Percentiles rank a stretch among this genome's conserved stretches.
Conservation (phyloP, 2,888 invertebrate species). For the Thecophora atra region DNA sequence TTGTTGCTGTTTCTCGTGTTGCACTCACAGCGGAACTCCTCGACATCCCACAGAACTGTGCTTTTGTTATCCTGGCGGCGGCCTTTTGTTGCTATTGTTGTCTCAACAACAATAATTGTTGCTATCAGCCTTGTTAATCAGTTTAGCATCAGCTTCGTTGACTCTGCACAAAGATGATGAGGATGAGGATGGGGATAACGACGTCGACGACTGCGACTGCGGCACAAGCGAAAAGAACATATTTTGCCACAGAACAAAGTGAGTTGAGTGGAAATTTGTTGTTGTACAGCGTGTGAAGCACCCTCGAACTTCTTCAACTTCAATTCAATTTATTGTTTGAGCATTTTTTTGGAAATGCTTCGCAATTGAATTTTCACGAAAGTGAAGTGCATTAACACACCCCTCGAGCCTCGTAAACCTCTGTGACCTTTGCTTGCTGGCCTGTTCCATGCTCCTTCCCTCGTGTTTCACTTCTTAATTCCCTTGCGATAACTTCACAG, state of each 20-base stretch:
- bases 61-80: constrained; percentile 1
- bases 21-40: neutral
- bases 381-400: constrained; percentile 35
- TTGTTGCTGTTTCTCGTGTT: neutral
- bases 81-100: constrained; percentile 33
- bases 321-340: neutral
- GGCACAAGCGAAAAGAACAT: neutral
- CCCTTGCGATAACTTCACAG: neutral
- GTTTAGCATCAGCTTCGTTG: constrained; percentile 53
- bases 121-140: constrained; percentile 50
- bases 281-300: constrained; percentile 26
- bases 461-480: neutral
- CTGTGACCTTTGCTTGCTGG: neutral
- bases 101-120: constrained; percentile 43
- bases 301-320: constrained; percentile 2
- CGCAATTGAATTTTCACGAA: constrained; percentile 32
- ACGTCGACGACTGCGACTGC: neutral
- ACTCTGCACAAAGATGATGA: constrained; percentile 47
- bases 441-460: neutral
- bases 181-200: neutral
- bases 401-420: neutral
- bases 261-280: constrained; percentile 1
- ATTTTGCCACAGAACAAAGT: no score
- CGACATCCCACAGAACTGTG: neutral
- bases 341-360: constrained; percentile 15